These are phyloP conservation scores for Sminthopsis crassicaudata DNA, from an alignment of 2,113 vertebrate genomes.

Conservation along the genomic window DNA sequence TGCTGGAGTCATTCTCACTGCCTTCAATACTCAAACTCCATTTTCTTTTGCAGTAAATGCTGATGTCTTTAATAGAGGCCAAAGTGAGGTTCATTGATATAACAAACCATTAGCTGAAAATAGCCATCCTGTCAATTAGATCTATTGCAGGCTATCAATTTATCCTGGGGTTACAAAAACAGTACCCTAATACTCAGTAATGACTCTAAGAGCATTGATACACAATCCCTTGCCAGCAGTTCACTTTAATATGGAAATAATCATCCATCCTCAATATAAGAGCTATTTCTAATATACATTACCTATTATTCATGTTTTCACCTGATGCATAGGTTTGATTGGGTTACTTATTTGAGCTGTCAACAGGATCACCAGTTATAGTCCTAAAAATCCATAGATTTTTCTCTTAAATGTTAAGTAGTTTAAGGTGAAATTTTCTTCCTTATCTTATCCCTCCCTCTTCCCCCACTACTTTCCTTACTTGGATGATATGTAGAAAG, in stretches of 20 bases:
- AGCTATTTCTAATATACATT: conserved; percentile 73
- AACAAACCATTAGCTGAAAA: conserved; percentile 65
- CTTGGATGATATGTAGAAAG: conserved; percentile 30
- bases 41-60: conserved; percentile 53
- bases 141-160: conserved; percentile 26
- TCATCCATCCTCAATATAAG: conserved; percentile 69
- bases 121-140: conserved; percentile 69
- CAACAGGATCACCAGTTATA: conserved; percentile 24
- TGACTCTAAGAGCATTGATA: conserved; percentile 41
- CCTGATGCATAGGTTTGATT: conserved; percentile 35
- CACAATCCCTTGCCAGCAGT: conserved; percentile 46
- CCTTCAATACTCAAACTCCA: neutral
- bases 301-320: conserved; percentile 75
- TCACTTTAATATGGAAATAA: conserved; percentile 67
- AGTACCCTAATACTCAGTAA: conserved; percentile 21
- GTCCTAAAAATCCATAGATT: conserved; percentile 49
- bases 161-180: conserved; percentile 46
- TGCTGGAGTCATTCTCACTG: rapidly evolving
- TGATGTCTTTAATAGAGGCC: conserved; percentile 70
- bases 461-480: neutral
- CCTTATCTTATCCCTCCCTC: conserved; percentile 31
- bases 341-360: conserved; percentile 4
- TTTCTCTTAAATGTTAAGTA: conserved; percentile 62
- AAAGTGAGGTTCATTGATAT: conserved; percentile 67
- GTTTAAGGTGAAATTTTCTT: neutral